phyloP scores from a whole-genome alignment of 2,797 vertebrate genomes.

The Sebastes vulpes region DNA sequence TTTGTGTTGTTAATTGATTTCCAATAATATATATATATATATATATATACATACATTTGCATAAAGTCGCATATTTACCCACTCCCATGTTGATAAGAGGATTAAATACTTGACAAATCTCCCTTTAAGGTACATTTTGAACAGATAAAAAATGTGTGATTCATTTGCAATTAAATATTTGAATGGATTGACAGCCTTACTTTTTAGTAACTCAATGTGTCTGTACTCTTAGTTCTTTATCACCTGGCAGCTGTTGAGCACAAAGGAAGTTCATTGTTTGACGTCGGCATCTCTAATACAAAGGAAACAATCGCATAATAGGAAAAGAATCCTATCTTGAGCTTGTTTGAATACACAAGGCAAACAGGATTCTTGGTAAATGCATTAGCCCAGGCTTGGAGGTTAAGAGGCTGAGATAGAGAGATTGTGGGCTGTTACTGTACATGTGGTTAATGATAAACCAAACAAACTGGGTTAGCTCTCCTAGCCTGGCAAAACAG shows the following conservation, averaged over 20 bases:
- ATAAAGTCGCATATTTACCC: no score
- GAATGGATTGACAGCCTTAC: no score
- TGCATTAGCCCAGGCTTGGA: constrained; percentile 60
- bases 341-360: constrained; percentile 60
- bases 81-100: no score
- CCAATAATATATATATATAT: no score
- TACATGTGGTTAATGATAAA: constrained; percentile 82
- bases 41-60: no score
- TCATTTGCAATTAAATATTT: no score
- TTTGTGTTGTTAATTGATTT: no score
- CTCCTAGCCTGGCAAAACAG: constrained; percentile 75
- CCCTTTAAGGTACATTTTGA: no score
- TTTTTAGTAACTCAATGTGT: background rate
- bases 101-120: no score
- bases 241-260: constrained; percentile 29
- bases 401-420: constrained; percentile 61
- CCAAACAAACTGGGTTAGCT: constrained; percentile 79
- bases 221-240: constrained; percentile 37
- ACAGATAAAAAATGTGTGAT: no score
- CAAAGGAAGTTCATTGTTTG: constrained; percentile 66
- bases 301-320: constrained; percentile 66
- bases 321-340: constrained; percentile 44
- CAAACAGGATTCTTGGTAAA: constrained; percentile 61
- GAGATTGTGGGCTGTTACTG: constrained; percentile 64
- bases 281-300: constrained; percentile 50